Evolutionary conservation across 1,140 invertebrate genomes (phyloP).

Genomic region (Lethrus apterus): DNA sequence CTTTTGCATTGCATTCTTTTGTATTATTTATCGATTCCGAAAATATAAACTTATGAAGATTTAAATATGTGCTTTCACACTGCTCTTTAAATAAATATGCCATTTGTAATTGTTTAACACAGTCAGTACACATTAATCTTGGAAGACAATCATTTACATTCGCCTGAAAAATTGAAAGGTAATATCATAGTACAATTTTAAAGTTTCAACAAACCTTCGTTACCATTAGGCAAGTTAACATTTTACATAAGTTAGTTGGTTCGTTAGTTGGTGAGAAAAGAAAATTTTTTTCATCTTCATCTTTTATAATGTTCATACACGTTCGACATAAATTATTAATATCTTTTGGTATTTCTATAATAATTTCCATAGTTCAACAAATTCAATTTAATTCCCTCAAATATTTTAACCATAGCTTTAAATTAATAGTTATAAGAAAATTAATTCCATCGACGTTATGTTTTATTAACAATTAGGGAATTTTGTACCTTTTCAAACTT

Average conservation of each 20-base stretch:
- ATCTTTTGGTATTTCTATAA: slow-evolving; percentile 16
- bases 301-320: slow-evolving; percentile 11
- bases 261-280: not conserved
- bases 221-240: not conserved
- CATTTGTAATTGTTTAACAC: slow-evolving; percentile 10
- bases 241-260: not conserved
- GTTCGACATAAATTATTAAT: slow-evolving; percentile 14
- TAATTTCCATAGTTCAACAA: slow-evolving; percentile 8
- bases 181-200: no score
- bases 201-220: not conserved
- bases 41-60: slow-evolving; percentile 8
- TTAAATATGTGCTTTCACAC: slow-evolving; percentile 6
- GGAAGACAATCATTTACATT: slow-evolving; percentile 8
- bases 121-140: slow-evolving; percentile 7
- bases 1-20: not conserved
- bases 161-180: slow-evolving; percentile 1
- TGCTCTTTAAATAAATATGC: slow-evolving; percentile 13
- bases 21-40: no score
- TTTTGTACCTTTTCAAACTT: no score
- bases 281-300: not conserved
- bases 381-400: no score
- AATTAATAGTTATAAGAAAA: no score
- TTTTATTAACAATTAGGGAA: no score
- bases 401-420: no score
- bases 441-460: no score